Evolutionary conservation across 1,140 invertebrate genomes (phyloP).

Genomic region (Lepeophtheirus salmonis): DNA sequence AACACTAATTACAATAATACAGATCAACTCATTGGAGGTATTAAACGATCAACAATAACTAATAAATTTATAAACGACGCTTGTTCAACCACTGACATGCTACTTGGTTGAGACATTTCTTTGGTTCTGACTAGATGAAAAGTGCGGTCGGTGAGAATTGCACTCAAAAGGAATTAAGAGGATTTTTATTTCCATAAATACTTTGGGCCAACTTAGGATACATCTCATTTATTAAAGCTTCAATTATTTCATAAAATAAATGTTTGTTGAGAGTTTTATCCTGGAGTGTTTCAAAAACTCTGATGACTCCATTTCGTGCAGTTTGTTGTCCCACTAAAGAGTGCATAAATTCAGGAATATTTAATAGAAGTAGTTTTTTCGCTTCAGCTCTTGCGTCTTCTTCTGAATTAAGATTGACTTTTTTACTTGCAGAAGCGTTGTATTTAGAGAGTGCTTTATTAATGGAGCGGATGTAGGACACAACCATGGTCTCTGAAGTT

Average conservation of each 20-base stretch:
- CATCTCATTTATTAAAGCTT: conserved; percentile 22
- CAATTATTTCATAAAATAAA: conserved; percentile 47
- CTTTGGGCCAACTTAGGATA: conserved; percentile 20
- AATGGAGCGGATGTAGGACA: conserved; percentile 62
- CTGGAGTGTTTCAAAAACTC: conserved; percentile 69
- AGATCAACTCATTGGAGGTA: no score
- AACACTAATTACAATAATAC: no score
- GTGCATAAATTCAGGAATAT: conserved; percentile 54
- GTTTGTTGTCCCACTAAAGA: conserved; percentile 67
- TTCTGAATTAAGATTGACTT: neutral
- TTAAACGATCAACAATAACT: no score
- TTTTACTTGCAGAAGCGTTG: conserved; percentile 24
- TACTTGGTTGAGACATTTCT: no score
- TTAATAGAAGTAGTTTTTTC: conserved; percentile 43
- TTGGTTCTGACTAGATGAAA: no score
- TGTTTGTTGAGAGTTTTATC: conserved; percentile 71
- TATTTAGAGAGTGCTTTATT: conserved; percentile 73
- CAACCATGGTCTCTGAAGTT: conserved; percentile 70
- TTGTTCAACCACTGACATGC: no score
- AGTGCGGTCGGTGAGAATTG: no score
- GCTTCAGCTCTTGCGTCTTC: conserved; percentile 34
- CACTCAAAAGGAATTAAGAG: no score
- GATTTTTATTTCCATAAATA: no score
- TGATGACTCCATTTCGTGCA: conserved; percentile 55
- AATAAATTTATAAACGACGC: no score